These are phyloP conservation scores for Apocheima hispidaria DNA, from an alignment of 2,888 invertebrate species.

Conservation along the genomic window DNA sequence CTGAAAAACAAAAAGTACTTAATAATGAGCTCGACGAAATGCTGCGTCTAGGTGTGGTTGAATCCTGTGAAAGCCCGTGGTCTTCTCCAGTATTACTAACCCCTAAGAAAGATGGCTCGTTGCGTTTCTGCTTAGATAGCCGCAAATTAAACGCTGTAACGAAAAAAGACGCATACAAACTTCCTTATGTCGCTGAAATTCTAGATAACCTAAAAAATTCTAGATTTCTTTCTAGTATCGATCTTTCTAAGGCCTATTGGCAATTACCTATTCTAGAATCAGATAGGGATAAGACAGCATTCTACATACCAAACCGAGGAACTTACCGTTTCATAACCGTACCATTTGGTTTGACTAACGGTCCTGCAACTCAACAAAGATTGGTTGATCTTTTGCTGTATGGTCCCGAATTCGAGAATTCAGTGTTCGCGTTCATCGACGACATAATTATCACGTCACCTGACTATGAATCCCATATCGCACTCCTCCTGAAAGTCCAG, in stretches of 20 bases:
- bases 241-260: neutral
- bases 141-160: neutral
- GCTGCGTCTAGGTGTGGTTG: neutral
- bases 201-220: neutral
- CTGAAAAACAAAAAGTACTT: neutral
- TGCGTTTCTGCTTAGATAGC: neutral
- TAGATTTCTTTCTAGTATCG: neutral
- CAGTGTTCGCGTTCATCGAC: neutral
- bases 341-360: neutral
- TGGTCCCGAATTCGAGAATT: neutral
- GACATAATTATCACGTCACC: neutral
- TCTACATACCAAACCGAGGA: neutral
- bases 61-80: neutral
- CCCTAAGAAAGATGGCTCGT: neutral
- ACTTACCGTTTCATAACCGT: neutral
- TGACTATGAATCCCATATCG: neutral
- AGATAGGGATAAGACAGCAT: neutral
- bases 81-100: neutral
- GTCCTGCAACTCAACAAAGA: slow-evolving; percentile 1
- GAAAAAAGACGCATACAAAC: too few relatives aligned
- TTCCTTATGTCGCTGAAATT: neutral
- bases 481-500: neutral
- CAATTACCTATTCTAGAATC: neutral
- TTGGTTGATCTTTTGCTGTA: neutral
- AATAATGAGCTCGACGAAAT: neutral